Conservation (phyloP, 2,797 vertebrate genomes). For the Lepus oiostolus region DNA sequence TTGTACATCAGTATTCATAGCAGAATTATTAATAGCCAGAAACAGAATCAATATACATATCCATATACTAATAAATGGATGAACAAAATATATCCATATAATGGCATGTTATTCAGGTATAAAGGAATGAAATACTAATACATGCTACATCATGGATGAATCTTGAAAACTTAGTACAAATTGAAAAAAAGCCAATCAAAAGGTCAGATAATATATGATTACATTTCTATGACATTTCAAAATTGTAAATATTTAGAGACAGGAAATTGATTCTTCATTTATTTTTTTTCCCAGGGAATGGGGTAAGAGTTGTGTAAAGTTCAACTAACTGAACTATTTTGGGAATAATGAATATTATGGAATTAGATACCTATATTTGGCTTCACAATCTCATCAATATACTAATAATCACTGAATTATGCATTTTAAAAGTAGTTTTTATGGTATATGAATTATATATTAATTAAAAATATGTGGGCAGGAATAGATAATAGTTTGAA, state of each 20-base stretch:
- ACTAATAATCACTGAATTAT: too few species aligned
- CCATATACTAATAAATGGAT: too few species aligned
- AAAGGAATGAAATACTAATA: too few species aligned
- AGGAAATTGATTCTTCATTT: not conserved
- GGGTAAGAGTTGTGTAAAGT: not conserved
- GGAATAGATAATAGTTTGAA: not conserved
- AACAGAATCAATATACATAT: too few species aligned
- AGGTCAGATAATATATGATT: not conserved
- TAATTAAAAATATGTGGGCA: not conserved
- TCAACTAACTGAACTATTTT: not conserved
- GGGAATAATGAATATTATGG: not conserved
- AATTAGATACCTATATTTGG: not conserved
- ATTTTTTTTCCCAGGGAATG: not conserved
- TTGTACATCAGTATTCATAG: too few species aligned
- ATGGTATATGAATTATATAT: not conserved
- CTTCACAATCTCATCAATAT: too few species aligned
- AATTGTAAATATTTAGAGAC: not conserved
- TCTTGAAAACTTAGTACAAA: not conserved
- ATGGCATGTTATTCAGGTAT: too few species aligned
- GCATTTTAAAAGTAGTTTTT: not conserved
- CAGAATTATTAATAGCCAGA: too few species aligned
- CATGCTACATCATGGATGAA: not conserved
- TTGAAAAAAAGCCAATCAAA: not conserved
- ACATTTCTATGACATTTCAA: not conserved
- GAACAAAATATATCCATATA: too few species aligned